Percentiles rank a stretch among this genome's conserved stretches.
Conservation (phyloP, 92 coral and sea anemone species). For the Actinernus sp. region DNA sequence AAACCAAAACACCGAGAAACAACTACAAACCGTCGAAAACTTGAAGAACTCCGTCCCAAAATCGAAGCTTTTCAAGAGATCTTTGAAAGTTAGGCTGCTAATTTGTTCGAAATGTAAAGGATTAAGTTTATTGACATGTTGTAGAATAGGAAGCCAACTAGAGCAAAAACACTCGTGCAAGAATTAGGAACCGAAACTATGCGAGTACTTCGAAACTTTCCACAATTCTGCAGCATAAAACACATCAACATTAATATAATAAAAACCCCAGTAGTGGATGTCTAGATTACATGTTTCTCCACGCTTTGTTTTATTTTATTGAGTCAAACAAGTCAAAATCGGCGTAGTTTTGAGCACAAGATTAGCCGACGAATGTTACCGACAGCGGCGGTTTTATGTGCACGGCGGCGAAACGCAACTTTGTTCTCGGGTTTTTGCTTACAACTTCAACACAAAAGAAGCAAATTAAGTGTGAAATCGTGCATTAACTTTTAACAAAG, state of each 20-base stretch:
- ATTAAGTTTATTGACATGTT: neutral
- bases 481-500: slow-evolving; percentile 82
- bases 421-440: slow-evolving; percentile 63
- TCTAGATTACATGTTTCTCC: neutral
- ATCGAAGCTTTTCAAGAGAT: too few relatives aligned
- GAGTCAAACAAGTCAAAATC: neutral
- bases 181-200: too few relatives aligned
- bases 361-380: neutral
- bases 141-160: slow-evolving; percentile 3
- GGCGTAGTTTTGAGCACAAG: neutral
- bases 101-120: neutral
- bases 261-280: neutral
- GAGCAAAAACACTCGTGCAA: neutral
- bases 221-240: neutral
- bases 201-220: neutral
- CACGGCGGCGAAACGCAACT: neutral
- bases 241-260: neutral
- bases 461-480: slow-evolving; percentile 89
- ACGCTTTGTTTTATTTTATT: slow-evolving; percentile 1
- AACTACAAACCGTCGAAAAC: too few relatives aligned
- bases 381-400: neutral
- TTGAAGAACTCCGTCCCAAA: too few relatives aligned
- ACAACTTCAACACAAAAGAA: slow-evolving; percentile 65
- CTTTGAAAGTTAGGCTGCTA: too few relatives aligned
- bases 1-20: slow-evolving; percentile 46